Base-by-base conservation (phyloP, 2,888 invertebrate species). In the Mythimna ferrago region DNA sequence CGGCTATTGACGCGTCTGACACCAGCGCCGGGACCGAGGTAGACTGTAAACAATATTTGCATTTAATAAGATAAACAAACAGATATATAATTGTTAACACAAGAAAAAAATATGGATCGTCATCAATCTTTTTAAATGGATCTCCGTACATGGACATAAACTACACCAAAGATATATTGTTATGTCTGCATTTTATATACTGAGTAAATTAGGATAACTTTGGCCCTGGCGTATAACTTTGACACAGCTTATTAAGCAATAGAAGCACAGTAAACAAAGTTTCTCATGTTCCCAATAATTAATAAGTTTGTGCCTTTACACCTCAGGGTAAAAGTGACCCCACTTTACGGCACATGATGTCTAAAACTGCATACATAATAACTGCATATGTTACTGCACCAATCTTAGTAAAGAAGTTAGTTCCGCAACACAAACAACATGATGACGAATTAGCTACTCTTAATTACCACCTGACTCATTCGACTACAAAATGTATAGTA, bases 1-100 rank as follows among this genome's bases (percentile, higher is more conserved):
- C 76, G 10, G 60, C 67, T 57, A 78, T 48, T 16, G 86, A 86
- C 11, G 56, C 71, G 7, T 86, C 86, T 35, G 87, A 86, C 32
- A 84, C 70, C 64, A 80, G 54, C 14, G 62, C 71, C 9, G 87
- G 80, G 6, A 77, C 64, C 38, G 86, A 84, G 44, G 73, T 74
- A 16, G 80, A 71, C 86, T 86, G 75, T 62, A 19, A 66, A 66
- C 9, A 71, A 48, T 1, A 61, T 68, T n/a, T 38, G 38, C 0
- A n/a, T 26, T 48, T 14, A 51, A 19, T 48, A 48, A 48, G 48
- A 19, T 48, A 19, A 48, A 6, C 16, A 5, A 48, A 48, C 16
- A 19, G 19, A 48, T 48, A 14, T 2, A 14, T 14, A 14, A 38
- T 41, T 41, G 3, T 41, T 41, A 11, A 10, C 10, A 41, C 3